Evolutionary conservation across 2,888 invertebrate genomes (phyloP).

Genomic region (Synergus laeviventris): DNA sequence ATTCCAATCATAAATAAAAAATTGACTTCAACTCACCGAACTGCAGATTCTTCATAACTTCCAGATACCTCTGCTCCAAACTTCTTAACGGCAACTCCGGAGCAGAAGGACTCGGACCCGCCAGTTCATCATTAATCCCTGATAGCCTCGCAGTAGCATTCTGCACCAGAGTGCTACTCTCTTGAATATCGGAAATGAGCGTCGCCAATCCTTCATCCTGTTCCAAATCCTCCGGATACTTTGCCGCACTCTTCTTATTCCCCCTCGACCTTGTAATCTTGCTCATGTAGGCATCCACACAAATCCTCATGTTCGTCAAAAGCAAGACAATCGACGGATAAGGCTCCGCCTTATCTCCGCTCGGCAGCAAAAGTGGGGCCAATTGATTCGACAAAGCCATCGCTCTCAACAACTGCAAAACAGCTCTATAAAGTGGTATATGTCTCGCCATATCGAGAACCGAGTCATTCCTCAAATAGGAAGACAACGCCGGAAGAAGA

Average conservation of each 20-base stretch:
- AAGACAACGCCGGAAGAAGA: slow-evolving; percentile 90
- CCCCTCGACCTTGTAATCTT: slow-evolving; percentile 80
- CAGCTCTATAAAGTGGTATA: slow-evolving; percentile 93
- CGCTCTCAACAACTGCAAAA: slow-evolving; percentile 88
- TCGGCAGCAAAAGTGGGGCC: slow-evolving; percentile 82
- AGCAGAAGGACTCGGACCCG: slow-evolving; percentile 72
- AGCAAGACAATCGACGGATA: slow-evolving; percentile 86
- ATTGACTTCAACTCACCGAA: slow-evolving; percentile 81
- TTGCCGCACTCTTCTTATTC: slow-evolving; percentile 65
- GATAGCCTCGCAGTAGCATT: slow-evolving; percentile 74
- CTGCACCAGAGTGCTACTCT: slow-evolving; percentile 78
- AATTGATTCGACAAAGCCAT: slow-evolving; percentile 81
- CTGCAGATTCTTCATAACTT: slow-evolving; percentile 92
- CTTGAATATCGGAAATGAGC: slow-evolving; percentile 93
- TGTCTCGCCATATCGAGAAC: slow-evolving; percentile 98
- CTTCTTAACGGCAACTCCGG: slow-evolving; percentile 79
- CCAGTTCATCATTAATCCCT: slow-evolving; percentile 65
- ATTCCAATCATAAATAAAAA: neutral
- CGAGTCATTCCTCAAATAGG: slow-evolving; percentile 95
- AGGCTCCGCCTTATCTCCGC: slow-evolving; percentile 64
- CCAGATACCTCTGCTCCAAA: slow-evolving; percentile 87
- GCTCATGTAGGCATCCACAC: slow-evolving; percentile 94
- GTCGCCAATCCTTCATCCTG: slow-evolving; percentile 93
- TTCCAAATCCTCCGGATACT: slow-evolving; percentile 82
- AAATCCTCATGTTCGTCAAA: slow-evolving; percentile 90